phyloP scores from a whole-genome alignment of 2,797 vertebrate genomes.

The Phrynocephalus guinanensis region DNA sequence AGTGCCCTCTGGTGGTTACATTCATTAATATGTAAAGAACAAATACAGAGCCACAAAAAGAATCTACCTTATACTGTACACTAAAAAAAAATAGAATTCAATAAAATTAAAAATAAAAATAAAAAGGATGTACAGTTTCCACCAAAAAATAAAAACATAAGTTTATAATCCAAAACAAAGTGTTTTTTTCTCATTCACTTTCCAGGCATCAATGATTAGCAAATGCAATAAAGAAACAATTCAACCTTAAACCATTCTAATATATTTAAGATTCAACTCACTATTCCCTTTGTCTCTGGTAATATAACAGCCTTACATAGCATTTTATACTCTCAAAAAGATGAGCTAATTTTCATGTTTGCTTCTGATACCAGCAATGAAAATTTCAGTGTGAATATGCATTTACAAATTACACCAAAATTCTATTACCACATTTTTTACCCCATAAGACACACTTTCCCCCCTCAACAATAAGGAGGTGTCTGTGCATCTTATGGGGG shows the following conservation, averaged over 20 bases:
- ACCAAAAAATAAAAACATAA: neutral
- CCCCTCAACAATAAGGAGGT: no score
- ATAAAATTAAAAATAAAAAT: neutral
- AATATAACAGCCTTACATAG: neutral
- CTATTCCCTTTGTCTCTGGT: neutral
- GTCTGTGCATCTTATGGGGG: no score
- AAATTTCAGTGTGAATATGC: neutral
- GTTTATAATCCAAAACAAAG: neutral
- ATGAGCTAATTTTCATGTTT: neutral
- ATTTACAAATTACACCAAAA: slow-evolving; percentile 5
- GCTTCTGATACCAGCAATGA: neutral
- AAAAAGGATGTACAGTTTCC: neutral
- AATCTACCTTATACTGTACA: neutral
- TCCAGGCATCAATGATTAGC: neutral
- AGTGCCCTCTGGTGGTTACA: slow-evolving; percentile 10
- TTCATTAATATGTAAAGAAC: no score
- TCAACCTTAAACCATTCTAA: neutral
- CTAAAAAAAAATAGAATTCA: neutral
- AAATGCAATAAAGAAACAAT: neutral
- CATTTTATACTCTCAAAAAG: neutral
- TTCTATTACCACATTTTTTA: neutral
- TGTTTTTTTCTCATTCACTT: neutral
- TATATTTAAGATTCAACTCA: neutral
- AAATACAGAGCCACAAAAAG: neutral
- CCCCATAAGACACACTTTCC: no score